These are phyloP conservation scores for Anticlea derivata DNA, from an alignment of 2,888 invertebrate genomes.

Conservation along the genomic window DNA sequence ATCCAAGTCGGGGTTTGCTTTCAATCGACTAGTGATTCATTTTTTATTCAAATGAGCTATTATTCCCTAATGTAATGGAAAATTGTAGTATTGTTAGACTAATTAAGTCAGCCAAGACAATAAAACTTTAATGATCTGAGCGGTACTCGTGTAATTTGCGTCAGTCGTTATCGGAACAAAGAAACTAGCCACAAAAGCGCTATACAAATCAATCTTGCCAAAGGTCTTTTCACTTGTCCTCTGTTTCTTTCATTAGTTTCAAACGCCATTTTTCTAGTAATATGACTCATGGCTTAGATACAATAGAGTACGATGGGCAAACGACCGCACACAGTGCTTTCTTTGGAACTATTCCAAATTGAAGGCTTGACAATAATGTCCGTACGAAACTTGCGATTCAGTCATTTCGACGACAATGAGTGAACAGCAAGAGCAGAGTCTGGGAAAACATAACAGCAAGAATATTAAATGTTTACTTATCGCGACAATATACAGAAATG, in stretches of 20 bases:
- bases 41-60: not conserved
- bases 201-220: conserved; percentile 21
- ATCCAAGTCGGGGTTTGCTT: too few species aligned
- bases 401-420: conserved; percentile 10
- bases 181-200: conserved; percentile 29
- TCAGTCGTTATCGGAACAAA: conserved; percentile 28
- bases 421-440: conserved; percentile 31
- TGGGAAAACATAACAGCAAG: conserved; percentile 38
- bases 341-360: conserved; percentile 65
- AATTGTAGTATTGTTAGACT: not conserved
- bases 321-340: conserved; percentile 60
- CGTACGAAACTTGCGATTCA: conserved; percentile 14
- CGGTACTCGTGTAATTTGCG: conserved; percentile 12
- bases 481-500: conserved; percentile 37
- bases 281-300: conserved; percentile 32
- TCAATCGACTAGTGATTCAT: not conserved
- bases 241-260: conserved; percentile 29
- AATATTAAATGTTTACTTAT: conserved; percentile 49
- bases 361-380: conserved; percentile 35
- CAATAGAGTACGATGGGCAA: conserved; percentile 47
- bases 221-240: conserved; percentile 27
- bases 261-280: conserved; percentile 30
- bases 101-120: conserved; percentile 8
- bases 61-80: not conserved
- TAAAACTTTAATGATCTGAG: conserved; percentile 7